These are phyloP conservation scores for Noctua janthe DNA, from an alignment of 2,888 invertebrate species.

Conservation along the genomic window DNA sequence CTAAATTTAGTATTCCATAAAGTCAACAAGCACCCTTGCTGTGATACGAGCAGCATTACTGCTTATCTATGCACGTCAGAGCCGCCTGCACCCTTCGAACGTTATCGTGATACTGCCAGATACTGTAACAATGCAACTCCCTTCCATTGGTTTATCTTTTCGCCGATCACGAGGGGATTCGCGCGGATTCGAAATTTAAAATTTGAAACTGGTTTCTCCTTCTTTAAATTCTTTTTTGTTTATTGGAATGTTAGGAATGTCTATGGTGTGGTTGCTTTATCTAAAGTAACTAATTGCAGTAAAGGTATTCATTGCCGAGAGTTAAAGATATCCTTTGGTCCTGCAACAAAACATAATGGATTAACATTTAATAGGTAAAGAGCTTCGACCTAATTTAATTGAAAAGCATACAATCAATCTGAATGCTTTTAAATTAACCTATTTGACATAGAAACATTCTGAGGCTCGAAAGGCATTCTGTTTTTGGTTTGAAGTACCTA, in stretches of 20 bases:
- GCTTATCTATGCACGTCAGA: slow-evolving; percentile 85
- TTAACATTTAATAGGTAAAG: not conserved
- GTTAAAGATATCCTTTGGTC: not conserved
- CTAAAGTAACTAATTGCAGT: not conserved
- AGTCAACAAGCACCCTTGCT: slow-evolving; percentile 80
- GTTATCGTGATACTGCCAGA: slow-evolving; percentile 87
- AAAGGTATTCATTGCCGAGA: not conserved
- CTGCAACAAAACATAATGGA: not conserved
- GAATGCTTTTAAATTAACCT: no score
- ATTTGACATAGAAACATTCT: not conserved
- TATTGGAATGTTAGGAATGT: not conserved
- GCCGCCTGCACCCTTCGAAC: slow-evolving; percentile 83
- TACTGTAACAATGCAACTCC: slow-evolving; percentile 85
- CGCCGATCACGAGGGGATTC: slow-evolving; percentile 84
- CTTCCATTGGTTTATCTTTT: slow-evolving; percentile 80
- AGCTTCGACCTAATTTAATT: not conserved
- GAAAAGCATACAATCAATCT: no score
- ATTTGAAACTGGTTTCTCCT: slow-evolving; percentile 54
- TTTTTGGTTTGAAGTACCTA: not conserved
- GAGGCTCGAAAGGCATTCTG: not conserved
- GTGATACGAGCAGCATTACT: slow-evolving; percentile 79
- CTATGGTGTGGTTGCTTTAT: not conserved
- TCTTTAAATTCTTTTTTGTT: slow-evolving; percentile 25
- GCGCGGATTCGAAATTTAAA: slow-evolving; percentile 71
- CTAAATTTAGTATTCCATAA: slow-evolving; percentile 80